phyloP scores from a whole-genome alignment of 2,797 vertebrate species.

The Brotula barbata region DNA sequence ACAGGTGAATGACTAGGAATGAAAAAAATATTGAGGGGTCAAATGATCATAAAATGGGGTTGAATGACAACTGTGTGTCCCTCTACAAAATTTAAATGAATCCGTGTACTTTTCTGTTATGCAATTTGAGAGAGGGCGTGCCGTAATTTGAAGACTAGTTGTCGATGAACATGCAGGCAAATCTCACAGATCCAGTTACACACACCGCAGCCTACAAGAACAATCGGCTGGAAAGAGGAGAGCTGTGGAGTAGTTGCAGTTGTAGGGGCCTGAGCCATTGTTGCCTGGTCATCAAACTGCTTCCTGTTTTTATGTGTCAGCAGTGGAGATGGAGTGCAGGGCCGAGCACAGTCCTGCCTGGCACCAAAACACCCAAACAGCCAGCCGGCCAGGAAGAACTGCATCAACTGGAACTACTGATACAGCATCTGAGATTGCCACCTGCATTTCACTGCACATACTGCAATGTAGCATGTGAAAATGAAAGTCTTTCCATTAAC shows the following conservation, averaged over 20 bases:
- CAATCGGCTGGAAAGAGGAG: constrained; percentile 32
- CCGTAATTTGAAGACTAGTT: constrained; percentile 20
- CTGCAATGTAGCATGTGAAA: too few relatives aligned
- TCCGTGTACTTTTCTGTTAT: not conserved
- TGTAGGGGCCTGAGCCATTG: constrained; percentile 35
- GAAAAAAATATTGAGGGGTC: not conserved
- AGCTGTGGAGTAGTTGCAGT: constrained; percentile 31
- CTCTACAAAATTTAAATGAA: constrained; percentile 3
- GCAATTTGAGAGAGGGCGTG: constrained; percentile 8
- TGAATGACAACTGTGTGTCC: not conserved
- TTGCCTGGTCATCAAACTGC: constrained; percentile 53
- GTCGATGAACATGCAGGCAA: constrained; percentile 16
- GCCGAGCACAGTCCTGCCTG: constrained; percentile 16
- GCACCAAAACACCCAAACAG: constrained; percentile 15
- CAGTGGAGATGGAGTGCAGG: constrained; percentile 40
- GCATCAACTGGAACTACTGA: not conserved
- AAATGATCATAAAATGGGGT: not conserved
- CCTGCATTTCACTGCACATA: too few relatives aligned
- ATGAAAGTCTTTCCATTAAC: too few relatives aligned
- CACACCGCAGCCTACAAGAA: constrained; percentile 45
- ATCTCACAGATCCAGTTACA: constrained; percentile 38
- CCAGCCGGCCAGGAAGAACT: constrained; percentile 1
- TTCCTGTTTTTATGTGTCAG: constrained; percentile 61
- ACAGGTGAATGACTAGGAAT: constrained; percentile 8
- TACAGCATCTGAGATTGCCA: too few relatives aligned